Conservation (phyloP, 2,113 vertebrate genomes). For the Sphyrna mokarran region DNA sequence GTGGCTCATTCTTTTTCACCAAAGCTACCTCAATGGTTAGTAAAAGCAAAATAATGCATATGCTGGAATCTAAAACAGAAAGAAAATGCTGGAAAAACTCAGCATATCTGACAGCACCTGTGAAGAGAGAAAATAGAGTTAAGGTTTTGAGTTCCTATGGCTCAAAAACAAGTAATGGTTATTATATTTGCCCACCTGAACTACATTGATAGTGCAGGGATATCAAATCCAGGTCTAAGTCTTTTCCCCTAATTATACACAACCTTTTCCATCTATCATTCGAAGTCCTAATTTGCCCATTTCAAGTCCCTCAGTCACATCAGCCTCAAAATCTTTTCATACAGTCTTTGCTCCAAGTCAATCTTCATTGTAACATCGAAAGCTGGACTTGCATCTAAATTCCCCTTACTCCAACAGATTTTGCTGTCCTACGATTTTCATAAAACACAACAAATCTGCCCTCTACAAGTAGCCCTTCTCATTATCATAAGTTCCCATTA, state of each 20-base stretch:
- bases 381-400: neutral
- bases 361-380: neutral
- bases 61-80: too few relatives aligned
- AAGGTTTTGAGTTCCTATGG: too few relatives aligned
- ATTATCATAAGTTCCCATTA: neutral
- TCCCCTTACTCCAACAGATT: neutral
- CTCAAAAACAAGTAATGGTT: too few relatives aligned
- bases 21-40: neutral
- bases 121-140: too few relatives aligned
- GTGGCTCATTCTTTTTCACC: neutral
- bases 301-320: neutral
- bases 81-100: too few relatives aligned
- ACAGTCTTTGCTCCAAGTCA: neutral
- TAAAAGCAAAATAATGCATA: too few relatives aligned
- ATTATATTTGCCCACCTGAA: neutral
- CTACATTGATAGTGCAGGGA: too few relatives aligned
- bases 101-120: too few relatives aligned
- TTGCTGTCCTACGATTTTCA: neutral
- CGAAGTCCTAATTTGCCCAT: neutral
- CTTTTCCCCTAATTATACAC: neutral
- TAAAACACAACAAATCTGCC: neutral
- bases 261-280: neutral
- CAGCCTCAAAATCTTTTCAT: neutral
- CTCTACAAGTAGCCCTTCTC: neutral
- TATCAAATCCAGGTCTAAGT: neutral